Conservation (phyloP, 2,797 vertebrate genomes). For the Odontamblyopus lacepedii region DNA sequence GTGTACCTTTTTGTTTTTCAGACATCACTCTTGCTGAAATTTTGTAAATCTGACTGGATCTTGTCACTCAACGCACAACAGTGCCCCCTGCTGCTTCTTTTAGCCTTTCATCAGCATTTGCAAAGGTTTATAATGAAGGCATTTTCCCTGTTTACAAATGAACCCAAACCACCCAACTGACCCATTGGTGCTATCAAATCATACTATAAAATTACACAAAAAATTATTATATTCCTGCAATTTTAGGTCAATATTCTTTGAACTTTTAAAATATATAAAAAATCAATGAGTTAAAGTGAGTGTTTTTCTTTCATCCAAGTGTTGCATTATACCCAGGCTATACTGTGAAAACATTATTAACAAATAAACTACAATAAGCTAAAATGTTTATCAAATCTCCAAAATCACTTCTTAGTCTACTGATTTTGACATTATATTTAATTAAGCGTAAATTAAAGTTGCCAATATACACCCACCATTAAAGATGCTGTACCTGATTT, state of each 20-base stretch:
- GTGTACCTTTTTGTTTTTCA: neutral
- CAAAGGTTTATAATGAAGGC: neutral
- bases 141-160: neutral
- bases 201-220: neutral
- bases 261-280: too few species aligned
- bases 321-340: too few species aligned
- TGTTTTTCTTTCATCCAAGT: neutral
- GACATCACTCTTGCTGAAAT: neutral
- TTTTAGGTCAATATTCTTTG: neutral
- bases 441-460: too few species aligned
- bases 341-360: too few species aligned
- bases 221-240: neutral
- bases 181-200: neutral
- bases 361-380: too few species aligned
- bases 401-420: too few species aligned
- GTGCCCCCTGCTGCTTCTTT: constrained; percentile 1
- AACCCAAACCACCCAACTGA: neutral
- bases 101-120: neutral
- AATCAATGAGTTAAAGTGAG: too few species aligned
- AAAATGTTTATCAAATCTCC: too few species aligned
- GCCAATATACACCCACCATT: too few species aligned
- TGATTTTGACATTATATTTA: too few species aligned
- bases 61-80: neutral
- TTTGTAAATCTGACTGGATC: too few species aligned
- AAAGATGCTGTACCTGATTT: too few species aligned